Evolutionary conservation across 2,888 invertebrate genomes (phyloP), one percentile per base, ranked within the genome.

Genomic region (Sminthurides aquaticus): DNA sequence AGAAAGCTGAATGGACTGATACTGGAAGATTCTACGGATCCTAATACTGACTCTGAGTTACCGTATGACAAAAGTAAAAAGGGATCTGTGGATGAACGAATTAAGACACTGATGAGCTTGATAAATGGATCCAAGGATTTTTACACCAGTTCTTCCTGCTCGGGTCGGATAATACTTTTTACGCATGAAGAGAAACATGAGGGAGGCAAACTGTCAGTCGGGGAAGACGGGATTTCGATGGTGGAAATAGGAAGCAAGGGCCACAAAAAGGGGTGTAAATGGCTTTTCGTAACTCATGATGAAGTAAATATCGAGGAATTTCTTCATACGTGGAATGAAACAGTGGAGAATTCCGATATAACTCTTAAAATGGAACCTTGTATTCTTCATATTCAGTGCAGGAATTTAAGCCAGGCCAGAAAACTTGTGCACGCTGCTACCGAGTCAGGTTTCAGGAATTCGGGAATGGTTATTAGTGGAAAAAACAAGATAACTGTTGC

Each of bases 401-500:
- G 70, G 48, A 56, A 49, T 11, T 62, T 74, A 26, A 60, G 56
- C 22, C 57, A 66, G 58, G 74, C 74, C n/a, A 71, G 67, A 57
- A 69, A 68, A 64, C 62, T 72, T 62, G 70, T 72, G 11, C 65
- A 66, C 57, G 28, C 60, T 63, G 70, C 72, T 2, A 74, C 74
- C 0, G 71, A 72, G 54, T 67, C 69, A 11, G 74, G 74, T 3
- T 74, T 74, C 57, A 48, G 74, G 29, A 74, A 74, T 64, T 74
- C 74, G 27, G 74, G 74, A 54, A 74, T 74, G 74, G 71, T 74
- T 15, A 68, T 72, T 57, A 69, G 71, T 25, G 72, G 70, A 49
- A 70, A 71, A 43, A 71, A 72, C 57, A 69, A 71, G 59, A 72
- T 74, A n/a, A 74, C 74, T 11, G 74, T 74, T 1, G 74, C 74